A percentile compares a stretch with the other conserved stretches of the same genome.
phyloP scores from a whole-genome alignment of 2,113 vertebrate genomes.

The Upupa epops region DNA sequence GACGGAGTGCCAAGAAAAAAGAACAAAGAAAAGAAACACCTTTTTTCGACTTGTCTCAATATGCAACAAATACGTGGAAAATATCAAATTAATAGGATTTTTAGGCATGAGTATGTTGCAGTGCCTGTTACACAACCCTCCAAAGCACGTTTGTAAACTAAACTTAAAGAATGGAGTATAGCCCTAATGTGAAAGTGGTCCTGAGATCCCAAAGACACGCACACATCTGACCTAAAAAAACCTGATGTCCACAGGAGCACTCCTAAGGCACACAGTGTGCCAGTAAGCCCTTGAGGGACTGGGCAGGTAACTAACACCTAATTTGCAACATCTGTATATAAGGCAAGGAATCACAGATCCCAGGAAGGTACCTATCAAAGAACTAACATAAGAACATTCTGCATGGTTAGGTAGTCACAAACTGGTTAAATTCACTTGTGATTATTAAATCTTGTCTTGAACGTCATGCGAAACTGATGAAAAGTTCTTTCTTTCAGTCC shows the following conservation, averaged over 20 bases:
- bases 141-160: not conserved
- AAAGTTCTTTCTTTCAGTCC: not conserved
- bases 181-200: not conserved
- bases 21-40: not conserved
- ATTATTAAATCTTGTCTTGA: not conserved
- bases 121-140: not conserved
- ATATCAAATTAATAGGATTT: not conserved
- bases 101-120: not conserved
- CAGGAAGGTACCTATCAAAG: not conserved
- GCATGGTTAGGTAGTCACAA: not conserved
- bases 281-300: not conserved
- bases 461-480: not conserved
- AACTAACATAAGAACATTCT: not conserved
- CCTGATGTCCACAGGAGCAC: not conserved
- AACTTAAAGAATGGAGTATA: not conserved
- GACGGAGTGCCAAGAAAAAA: slow-evolving; percentile 8
- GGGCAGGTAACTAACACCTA: not conserved
- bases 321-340: not conserved
- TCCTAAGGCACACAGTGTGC: not conserved
- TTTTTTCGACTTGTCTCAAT: not conserved
- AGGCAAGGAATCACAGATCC: not conserved
- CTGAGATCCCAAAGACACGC: not conserved
- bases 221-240: not conserved
- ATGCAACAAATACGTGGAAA: not conserved
- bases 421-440: not conserved